phyloP scores from a whole-genome alignment of 2,888 invertebrate species.

The Leptopilina syphax region DNA sequence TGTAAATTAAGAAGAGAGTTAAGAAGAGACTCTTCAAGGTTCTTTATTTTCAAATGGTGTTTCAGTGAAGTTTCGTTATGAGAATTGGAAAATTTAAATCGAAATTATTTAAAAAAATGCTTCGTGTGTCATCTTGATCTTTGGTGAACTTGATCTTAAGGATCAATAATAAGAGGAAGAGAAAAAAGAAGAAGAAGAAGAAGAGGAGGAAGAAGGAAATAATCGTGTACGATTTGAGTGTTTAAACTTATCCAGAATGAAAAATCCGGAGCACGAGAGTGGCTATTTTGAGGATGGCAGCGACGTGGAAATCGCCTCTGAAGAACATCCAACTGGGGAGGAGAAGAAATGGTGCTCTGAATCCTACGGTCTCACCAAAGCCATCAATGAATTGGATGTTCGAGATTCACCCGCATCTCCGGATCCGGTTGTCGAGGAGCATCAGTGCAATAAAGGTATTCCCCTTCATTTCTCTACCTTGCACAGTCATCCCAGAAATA shows the following conservation, averaged over 20 bases:
- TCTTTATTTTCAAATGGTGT: not conserved
- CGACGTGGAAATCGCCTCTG: slow-evolving; percentile 65
- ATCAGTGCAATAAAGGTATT: slow-evolving; percentile 58
- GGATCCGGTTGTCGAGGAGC: slow-evolving; percentile 57
- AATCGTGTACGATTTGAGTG: not conserved
- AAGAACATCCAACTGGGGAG: slow-evolving; percentile 56
- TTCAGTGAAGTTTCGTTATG: slow-evolving; percentile 3
- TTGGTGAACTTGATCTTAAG: slow-evolving; percentile 12
- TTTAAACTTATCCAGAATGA: slow-evolving; percentile 63
- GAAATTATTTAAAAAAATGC: slow-evolving; percentile 11
- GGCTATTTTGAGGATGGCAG: slow-evolving; percentile 85
- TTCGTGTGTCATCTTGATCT: slow-evolving; percentile 14
- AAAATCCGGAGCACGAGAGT: slow-evolving; percentile 87
- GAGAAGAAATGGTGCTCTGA: slow-evolving; percentile 58
- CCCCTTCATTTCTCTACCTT: slow-evolving; percentile 31
- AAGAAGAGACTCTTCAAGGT: not conserved
- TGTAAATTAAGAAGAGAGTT: not conserved
- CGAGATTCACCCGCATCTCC: slow-evolving; percentile 67
- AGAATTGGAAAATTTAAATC: slow-evolving; percentile 34
- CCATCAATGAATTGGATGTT: slow-evolving; percentile 66
- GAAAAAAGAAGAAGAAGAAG: too few species aligned
- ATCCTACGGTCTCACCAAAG: slow-evolving; percentile 63
- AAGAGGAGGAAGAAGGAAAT: not conserved
- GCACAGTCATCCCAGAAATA: slow-evolving; percentile 22
- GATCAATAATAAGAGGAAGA: too few species aligned